A percentile compares a stretch with the other conserved stretches of the same genome.
These are phyloP conservation scores for Bufotes viridis DNA, from an alignment of 2,797 vertebrate genomes.

Conservation along the genomic window DNA sequence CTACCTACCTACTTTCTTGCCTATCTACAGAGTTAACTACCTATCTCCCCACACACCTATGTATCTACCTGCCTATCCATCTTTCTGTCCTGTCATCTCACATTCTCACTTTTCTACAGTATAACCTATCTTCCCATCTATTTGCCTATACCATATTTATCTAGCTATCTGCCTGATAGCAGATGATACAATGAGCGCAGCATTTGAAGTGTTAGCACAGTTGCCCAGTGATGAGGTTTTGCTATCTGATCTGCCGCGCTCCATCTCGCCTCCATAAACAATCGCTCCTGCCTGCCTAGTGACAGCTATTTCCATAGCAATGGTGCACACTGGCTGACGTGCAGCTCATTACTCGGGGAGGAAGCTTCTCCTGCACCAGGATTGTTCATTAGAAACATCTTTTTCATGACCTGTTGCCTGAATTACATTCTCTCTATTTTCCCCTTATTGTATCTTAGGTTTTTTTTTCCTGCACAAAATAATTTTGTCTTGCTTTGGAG, in stretches of 20 bases:
- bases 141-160: background rate
- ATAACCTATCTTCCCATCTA: too few species aligned
- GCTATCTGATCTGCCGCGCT: background rate
- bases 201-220: background rate
- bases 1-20: background rate
- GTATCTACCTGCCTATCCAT: too few species aligned
- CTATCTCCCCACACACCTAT: background rate
- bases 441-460: slow-evolving; percentile 12
- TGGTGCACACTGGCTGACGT: slow-evolving; percentile 4
- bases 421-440: background rate
- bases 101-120: too few species aligned
- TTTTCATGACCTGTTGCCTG: slow-evolving; percentile 33
- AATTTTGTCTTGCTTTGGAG: slow-evolving; percentile 5
- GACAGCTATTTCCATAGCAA: slow-evolving; percentile 54
- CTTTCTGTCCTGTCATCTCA: too few species aligned
- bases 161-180: background rate
- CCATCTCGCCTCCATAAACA: slow-evolving; percentile 33
- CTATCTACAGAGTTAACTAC: background rate
- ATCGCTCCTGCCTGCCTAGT: slow-evolving; percentile 28
- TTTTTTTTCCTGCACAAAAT: background rate
- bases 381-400: slow-evolving; percentile 13
- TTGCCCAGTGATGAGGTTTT: background rate
- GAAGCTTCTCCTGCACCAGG: slow-evolving; percentile 22
- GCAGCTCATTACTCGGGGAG: slow-evolving; percentile 23
- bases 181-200: background rate